phyloP scores from a whole-genome alignment of 2,888 invertebrate genomes.

The Drosophila formosana region DNA sequence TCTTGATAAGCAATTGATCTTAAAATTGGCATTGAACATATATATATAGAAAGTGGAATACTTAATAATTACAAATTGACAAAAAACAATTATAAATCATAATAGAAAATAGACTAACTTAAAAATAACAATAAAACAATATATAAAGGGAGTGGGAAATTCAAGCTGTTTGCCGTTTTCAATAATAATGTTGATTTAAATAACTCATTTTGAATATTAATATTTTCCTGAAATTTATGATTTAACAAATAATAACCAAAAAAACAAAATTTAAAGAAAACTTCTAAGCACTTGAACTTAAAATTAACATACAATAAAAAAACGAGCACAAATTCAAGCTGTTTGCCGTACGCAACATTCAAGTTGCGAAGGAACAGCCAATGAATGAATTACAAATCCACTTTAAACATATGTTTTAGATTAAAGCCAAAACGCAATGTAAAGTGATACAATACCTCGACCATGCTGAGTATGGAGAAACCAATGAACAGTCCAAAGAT shows the following conservation, averaged over 20 bases:
- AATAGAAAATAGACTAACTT: background rate
- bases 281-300: background rate
- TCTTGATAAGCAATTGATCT: background rate
- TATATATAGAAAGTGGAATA: background rate
- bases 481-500: constrained; percentile 86
- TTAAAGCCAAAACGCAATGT: constrained; percentile 79
- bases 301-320: background rate
- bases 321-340: constrained; percentile 6
- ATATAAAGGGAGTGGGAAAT: background rate
- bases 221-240: too few species aligned
- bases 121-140: background rate
- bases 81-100: too few species aligned
- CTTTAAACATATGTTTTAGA: constrained; percentile 52
- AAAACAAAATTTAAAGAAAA: background rate
- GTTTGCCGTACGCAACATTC: constrained; percentile 6
- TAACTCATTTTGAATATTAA: too few species aligned
- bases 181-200: too few species aligned
- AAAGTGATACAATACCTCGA: constrained; percentile 86
- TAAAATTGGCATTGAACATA: background rate
- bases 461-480: constrained; percentile 83
- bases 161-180: background rate
- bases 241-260: background rate
- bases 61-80: background rate
- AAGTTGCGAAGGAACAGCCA: constrained; percentile 26
- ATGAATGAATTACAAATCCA: constrained; percentile 2